Evolutionary conservation across 1,140 invertebrate species (phyloP), one percentile per base, ranked within the genome.

Genomic region (Linepithema humile): DNA sequence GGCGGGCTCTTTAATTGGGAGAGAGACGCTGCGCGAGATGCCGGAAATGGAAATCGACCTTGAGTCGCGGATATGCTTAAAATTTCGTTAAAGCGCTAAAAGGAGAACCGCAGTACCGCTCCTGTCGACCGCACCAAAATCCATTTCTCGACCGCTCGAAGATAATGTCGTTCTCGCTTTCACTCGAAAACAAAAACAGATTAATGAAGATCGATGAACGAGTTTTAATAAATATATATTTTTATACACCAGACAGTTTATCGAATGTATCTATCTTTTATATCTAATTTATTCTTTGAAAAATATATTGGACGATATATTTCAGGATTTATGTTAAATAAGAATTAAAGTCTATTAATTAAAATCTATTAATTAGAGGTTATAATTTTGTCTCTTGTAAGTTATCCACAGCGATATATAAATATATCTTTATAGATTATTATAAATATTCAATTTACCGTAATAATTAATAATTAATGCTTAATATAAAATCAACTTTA

Each of bases 1-100:
- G 29, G 55, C 75, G 35, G 26, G 83, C 74, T 83, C 89, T 89
- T 88, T 88, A 88, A 89, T 89, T 88, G 88, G 82, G 55, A 85
- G 59, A 85, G 82, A 50, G 45, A 57, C 80, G 84, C 59, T 48
- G 40, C 40, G 73, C 40, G 75, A 59, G 67, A 59, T 80, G 15
- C 45, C 87, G 72, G 72, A 89, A 87, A 85, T 73, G 80, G 72
- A 80, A 83, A 77, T 83, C 83, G 53, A 85, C 57, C 50, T 55
- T 70, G 43, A 67, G 45, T 32, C 20, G 50, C 55, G 65, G 67
- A 69, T 72, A 57, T 80, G 64, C 64, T 80, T 80, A 40, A 69
- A 80, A 80, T 80, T 80, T 80, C 64, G 75, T 80, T 80, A 80
- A 80, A 80, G 23, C 48, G 62, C 35, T 57, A 26, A 78, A 78